Conservation (phyloP, 2,888 invertebrate genomes). For the Ommatoiulus sabulosus region DNA sequence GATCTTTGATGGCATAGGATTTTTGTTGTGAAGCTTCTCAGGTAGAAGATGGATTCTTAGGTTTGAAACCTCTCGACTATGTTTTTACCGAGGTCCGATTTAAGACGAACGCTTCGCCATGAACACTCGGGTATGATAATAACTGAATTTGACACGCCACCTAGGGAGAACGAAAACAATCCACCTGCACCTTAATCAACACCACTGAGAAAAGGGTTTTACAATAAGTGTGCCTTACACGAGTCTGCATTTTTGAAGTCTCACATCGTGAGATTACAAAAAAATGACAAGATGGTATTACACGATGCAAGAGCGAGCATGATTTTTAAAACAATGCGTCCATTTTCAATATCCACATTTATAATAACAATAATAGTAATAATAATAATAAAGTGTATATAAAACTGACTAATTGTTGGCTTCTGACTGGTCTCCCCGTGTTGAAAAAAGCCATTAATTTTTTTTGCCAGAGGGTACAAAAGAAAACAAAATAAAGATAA, state of each 20-base stretch:
- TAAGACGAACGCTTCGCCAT: no score
- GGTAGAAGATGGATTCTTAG: no score
- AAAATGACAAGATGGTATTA: constrained; percentile 4
- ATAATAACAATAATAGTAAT: neutral
- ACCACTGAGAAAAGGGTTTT: neutral
- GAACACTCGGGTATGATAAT: no score
- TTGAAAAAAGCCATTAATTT: neutral
- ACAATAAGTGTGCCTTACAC: neutral
- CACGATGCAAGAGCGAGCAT: neutral
- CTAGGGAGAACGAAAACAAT: neutral
- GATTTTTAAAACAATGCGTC: neutral
- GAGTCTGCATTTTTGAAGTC: neutral
- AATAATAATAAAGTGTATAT: neutral
- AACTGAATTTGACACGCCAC: neutral
- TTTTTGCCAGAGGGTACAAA: neutral
- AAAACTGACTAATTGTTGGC: constrained; percentile 28
- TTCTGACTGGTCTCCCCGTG: neutral
- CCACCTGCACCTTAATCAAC: constrained; percentile 12
- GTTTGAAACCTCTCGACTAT: no score
- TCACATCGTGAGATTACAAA: neutral
- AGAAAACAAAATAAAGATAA: constrained; percentile 2
- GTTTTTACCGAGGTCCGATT: no score
- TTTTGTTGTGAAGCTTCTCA: no score
- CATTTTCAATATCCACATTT: constrained; percentile 10
- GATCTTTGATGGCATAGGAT: no score